Conservation (phyloP, 2,113 vertebrate species). For the Apistogramma diplotaenia region DNA sequence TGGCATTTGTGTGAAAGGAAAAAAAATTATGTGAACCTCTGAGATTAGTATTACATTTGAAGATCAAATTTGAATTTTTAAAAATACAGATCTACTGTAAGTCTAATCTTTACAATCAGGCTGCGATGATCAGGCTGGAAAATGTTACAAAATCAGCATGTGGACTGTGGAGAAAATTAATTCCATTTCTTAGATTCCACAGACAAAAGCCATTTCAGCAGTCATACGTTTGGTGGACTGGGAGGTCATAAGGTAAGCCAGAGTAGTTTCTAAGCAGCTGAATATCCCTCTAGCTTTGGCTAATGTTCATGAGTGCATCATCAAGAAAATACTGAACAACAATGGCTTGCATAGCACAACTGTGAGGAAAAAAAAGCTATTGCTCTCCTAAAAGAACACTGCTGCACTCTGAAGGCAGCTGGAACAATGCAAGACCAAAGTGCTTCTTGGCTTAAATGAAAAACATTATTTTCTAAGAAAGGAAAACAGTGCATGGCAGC, state of each 20-base stretch:
- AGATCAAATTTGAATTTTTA: not conserved
- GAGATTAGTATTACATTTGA: not conserved
- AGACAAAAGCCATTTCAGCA: not conserved
- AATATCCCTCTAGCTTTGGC: not conserved
- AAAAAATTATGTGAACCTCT: too few species aligned
- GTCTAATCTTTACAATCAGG: not conserved
- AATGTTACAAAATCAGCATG: not conserved
- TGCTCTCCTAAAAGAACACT: not conserved
- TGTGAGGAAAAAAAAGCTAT: not conserved
- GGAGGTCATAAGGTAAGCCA: not conserved
- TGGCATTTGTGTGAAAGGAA: not conserved
- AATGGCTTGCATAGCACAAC: not conserved
- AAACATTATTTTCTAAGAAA: not conserved
- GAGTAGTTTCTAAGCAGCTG: not conserved
- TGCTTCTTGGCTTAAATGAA: not conserved
- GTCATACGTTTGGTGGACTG: not conserved
- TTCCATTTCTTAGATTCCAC: not conserved
- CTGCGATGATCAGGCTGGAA: not conserved
- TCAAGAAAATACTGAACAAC: not conserved
- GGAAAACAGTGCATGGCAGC: not conserved
- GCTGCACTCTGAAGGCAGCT: not conserved
- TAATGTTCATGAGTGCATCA: not conserved
- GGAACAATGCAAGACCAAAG: not conserved
- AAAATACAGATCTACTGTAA: too few species aligned
- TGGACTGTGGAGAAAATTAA: not conserved